phyloP scores from a whole-genome alignment of 2,113 vertebrate species.

The Notothenia coriiceps region DNA sequence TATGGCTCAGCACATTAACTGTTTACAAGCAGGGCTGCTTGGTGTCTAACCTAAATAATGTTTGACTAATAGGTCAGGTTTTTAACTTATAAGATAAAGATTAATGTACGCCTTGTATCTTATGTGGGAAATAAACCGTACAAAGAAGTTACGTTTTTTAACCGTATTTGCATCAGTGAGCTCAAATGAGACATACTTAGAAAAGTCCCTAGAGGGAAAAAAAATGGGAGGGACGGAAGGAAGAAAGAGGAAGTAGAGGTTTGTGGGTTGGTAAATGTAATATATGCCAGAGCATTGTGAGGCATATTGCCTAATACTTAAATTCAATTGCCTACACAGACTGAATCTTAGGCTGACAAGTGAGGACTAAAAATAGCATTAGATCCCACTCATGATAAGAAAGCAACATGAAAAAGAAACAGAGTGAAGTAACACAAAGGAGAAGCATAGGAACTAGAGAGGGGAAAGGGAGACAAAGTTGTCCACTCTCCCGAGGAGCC shows the following conservation, averaged over 20 bases:
- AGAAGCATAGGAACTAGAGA: not conserved
- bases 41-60: not conserved
- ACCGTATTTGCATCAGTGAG: not conserved
- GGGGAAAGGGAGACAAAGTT: not conserved
- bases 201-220: not conserved
- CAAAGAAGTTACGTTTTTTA: too few species aligned
- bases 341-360: not conserved
- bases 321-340: not conserved
- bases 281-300: not conserved
- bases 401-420: slow-evolving; percentile 18
- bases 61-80: too few species aligned
- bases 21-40: slow-evolving; percentile 17
- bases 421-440: not conserved
- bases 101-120: not conserved
- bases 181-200: slow-evolving; percentile 16
- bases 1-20: too few species aligned
- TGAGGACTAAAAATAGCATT: slow-evolving; percentile 12
- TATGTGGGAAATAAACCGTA: not conserved
- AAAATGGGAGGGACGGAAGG: not conserved
- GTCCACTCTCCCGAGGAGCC: not conserved
- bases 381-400: slow-evolving; percentile 18
- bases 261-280: not conserved
- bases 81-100: not conserved
- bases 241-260: slow-evolving; percentile 7
- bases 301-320: not conserved